Conservation (phyloP, 1,140 invertebrate genomes). For the Panulirus ornatus region DNA sequence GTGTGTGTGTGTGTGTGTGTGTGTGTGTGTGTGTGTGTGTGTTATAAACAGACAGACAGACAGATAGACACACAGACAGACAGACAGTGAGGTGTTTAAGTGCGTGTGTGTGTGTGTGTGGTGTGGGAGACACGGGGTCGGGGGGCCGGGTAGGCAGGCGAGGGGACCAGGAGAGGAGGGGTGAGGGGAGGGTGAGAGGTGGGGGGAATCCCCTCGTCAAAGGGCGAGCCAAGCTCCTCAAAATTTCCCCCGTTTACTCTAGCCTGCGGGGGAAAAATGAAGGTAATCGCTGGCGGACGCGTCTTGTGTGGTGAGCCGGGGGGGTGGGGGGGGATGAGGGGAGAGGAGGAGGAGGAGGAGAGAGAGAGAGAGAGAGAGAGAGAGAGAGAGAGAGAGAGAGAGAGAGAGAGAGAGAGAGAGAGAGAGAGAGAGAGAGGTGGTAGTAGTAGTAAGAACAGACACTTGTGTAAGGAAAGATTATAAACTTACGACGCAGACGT, state of each 20-base stretch:
- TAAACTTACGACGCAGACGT: too few relatives aligned
- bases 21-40: too few relatives aligned
- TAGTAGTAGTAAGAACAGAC: too few relatives aligned
- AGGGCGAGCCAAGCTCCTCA: constrained; percentile 39
- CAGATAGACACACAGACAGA: neutral
- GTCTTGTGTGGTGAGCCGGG: neutral
- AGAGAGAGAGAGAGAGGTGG: too few relatives aligned
- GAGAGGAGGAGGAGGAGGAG: neutral
- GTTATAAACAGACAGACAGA: neutral
- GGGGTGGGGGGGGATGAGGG: neutral
- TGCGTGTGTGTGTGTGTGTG: too few relatives aligned
- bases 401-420: neutral
- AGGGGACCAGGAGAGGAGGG: neutral
- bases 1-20: too few relatives aligned
- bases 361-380: neutral
- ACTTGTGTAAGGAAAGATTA: too few relatives aligned
- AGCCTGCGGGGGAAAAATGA: constrained; percentile 37
- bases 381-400: neutral
- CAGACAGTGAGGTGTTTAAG: neutral
- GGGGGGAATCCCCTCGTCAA: constrained; percentile 18
- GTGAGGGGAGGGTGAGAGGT: neutral
- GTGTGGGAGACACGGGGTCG: neutral
- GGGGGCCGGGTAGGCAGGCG: neutral
- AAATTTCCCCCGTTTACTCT: constrained; percentile 27
- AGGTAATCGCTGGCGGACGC: constrained; percentile 9